Percentiles rank a stretch among this genome's conserved stretches.
Conservation (phyloP, 2,888 invertebrate species). For the Nematopogon swammerdamellus region DNA sequence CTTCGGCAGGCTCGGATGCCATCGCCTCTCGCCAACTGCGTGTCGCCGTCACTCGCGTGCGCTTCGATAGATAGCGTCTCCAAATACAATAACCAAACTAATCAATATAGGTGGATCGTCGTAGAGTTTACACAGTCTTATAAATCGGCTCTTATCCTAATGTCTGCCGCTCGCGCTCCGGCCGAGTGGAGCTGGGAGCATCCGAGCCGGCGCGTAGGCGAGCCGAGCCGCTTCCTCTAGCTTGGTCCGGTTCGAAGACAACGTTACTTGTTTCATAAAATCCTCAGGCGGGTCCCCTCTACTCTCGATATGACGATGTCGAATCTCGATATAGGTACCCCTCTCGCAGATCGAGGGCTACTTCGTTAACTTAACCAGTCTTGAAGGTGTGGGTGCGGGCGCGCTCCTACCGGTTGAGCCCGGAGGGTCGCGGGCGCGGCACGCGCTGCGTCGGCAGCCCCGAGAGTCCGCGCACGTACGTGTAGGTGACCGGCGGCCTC, state of each 20-base stretch:
- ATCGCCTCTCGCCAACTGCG: too few relatives aligned
- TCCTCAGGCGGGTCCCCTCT: neutral
- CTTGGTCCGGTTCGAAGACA: constrained; percentile 40
- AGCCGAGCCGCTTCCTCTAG: too few relatives aligned
- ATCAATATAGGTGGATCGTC: neutral
- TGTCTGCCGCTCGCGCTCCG: neutral
- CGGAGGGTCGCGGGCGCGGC: constrained; percentile 50
- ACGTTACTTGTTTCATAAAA: constrained; percentile 17
- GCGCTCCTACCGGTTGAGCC: constrained; percentile 12
- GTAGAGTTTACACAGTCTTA: neutral
- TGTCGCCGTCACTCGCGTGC: too few relatives aligned
- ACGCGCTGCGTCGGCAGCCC: constrained; percentile 80
- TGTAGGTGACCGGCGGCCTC: constrained; percentile 74
- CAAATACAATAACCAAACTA: too few relatives aligned
- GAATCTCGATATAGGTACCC: neutral
- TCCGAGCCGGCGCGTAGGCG: too few relatives aligned
- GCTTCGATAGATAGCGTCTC: too few relatives aligned
- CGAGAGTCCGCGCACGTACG: constrained; percentile 76
- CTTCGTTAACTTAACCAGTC: neutral
- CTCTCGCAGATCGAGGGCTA: too few relatives aligned
- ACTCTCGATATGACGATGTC: neutral
- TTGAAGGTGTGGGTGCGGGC: neutral
- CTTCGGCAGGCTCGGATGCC: too few relatives aligned
- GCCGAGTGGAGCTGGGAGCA: too few relatives aligned
- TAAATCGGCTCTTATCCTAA: neutral